Percentiles rank a stretch among this genome's conserved stretches.
phyloP scores from a whole-genome alignment of 1,140 invertebrate genomes.

The Plodia interpunctella region DNA sequence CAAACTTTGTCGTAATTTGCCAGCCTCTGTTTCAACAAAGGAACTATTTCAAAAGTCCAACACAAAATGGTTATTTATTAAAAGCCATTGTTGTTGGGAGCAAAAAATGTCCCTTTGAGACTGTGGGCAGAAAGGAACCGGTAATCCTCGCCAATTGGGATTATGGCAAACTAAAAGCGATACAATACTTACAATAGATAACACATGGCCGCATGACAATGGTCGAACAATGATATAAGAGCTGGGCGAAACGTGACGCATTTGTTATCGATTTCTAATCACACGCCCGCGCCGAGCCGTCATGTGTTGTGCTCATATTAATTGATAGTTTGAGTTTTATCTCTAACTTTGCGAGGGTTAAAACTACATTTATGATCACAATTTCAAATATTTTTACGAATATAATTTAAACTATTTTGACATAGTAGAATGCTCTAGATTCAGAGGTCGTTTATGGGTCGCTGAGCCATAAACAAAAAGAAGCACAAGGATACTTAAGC shows the following conservation, averaged over 20 bases:
- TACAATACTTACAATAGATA: conserved; percentile 63
- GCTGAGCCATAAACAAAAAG: no score
- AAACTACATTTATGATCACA: no score
- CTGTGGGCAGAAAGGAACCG: conserved; percentile 35
- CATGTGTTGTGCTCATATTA: conserved; percentile 2
- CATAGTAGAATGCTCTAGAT: no score
- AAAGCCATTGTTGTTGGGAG: conserved; percentile 13
- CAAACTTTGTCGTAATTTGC: background rate
- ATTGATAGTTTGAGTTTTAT: conserved; percentile 4
- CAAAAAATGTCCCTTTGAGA: conserved; percentile 34
- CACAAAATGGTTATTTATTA: conserved; percentile 24
- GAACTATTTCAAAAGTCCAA: conserved; percentile 19
- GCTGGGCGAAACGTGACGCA: conserved; percentile 53
- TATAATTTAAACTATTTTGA: no score
- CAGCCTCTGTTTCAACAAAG: conserved; percentile 8
- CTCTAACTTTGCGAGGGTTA: background rate
- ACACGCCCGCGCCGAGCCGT: conserved; percentile 44
- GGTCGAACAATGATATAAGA: conserved; percentile 50
- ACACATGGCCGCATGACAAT: conserved; percentile 55
- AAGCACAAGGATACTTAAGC: no score
- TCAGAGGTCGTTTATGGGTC: no score
- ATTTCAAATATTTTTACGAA: no score
- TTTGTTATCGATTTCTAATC: conserved; percentile 68
- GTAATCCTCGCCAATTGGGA: conserved; percentile 62
- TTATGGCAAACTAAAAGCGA: conserved; percentile 52